These are phyloP conservation scores for Thamnophis sirtalis DNA, from an alignment of 2,113 vertebrate species.

Conservation along the genomic window DNA sequence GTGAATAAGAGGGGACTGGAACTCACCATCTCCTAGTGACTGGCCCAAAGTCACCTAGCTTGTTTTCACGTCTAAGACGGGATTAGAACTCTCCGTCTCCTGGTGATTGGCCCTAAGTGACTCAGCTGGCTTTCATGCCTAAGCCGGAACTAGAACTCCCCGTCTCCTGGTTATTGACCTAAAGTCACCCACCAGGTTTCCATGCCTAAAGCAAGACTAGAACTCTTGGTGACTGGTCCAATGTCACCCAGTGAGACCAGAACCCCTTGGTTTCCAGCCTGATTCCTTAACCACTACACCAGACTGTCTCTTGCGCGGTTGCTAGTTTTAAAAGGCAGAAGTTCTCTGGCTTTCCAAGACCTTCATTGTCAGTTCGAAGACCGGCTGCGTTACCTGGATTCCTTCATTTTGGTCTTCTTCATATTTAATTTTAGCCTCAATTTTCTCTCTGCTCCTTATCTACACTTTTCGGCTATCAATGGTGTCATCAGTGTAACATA, in stretches of 20 bases:
- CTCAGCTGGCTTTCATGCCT: too few species aligned
- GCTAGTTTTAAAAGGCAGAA: not conserved
- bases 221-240: not conserved
- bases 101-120: too few species aligned
- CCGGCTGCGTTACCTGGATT: not conserved
- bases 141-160: too few species aligned
- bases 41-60: too few species aligned
- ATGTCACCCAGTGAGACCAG: not conserved
- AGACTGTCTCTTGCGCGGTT: not conserved
- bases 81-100: too few species aligned
- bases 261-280: not conserved
- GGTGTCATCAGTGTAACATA: not conserved
- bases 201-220: too few species aligned
- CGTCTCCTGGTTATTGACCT: too few species aligned
- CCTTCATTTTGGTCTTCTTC: not conserved
- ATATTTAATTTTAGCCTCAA: not conserved
- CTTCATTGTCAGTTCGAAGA: not conserved
- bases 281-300: not conserved
- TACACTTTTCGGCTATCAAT: not conserved
- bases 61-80: too few species aligned
- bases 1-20: too few species aligned
- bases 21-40: too few species aligned
- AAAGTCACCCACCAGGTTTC: too few species aligned
- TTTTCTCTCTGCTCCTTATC: not conserved
- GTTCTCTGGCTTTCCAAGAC: not conserved